Conservation (phyloP, 2,113 vertebrate species). For the Chlamydotis undulata region DNA sequence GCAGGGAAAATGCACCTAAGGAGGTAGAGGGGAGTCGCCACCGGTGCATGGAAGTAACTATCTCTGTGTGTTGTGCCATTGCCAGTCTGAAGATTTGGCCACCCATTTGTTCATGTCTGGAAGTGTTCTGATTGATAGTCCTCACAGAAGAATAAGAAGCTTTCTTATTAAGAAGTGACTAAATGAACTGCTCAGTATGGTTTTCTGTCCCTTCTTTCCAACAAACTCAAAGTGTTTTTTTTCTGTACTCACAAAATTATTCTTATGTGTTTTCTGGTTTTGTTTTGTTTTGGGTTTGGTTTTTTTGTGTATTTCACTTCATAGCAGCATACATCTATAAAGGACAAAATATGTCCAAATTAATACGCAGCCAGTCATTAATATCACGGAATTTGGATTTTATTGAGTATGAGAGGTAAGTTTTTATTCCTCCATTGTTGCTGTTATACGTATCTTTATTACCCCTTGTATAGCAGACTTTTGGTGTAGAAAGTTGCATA, state of each 20-base stretch:
- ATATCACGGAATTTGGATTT: neutral
- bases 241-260: neutral
- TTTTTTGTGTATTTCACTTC: neutral
- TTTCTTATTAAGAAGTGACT: neutral
- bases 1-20: accelerated
- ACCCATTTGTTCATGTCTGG: neutral
- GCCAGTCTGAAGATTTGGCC: neutral
- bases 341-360: neutral
- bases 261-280: neutral
- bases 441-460: neutral
- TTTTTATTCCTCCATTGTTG: neutral
- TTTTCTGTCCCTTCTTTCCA: neutral
- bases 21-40: no score
- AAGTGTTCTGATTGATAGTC: neutral
- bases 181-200: neutral
- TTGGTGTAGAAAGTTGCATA: neutral
- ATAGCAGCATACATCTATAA: neutral
- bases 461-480: neutral
- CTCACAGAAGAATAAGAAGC: neutral
- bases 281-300: no score
- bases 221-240: neutral
- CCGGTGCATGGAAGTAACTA: neutral
- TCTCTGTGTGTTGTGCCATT: neutral
- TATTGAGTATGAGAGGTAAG: no score
- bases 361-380: neutral